Conservation (phyloP, 2,113 vertebrate genomes). For the Artemisiospiza belli region DNA sequence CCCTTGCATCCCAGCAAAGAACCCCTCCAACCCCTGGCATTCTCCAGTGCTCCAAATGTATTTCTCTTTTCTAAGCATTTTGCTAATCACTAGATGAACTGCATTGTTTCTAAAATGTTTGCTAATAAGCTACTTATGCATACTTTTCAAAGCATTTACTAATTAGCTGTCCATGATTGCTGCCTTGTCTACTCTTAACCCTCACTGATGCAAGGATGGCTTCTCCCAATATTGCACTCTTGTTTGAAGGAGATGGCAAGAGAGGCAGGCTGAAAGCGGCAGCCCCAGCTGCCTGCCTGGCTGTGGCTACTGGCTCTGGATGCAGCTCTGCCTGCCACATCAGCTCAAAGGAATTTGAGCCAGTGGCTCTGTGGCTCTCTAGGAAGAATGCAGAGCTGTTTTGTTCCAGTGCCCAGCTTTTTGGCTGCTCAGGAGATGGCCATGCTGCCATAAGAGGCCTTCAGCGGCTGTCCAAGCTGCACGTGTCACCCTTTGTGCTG, state of each 20-base stretch:
- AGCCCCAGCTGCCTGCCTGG: not conserved
- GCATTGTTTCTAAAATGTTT: constrained; percentile 47
- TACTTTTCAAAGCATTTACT: constrained; percentile 46
- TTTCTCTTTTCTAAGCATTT: constrained; percentile 30
- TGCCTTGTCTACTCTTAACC: constrained; percentile 68
- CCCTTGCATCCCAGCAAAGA: not conserved
- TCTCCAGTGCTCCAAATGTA: not conserved
- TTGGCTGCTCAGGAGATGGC: not conserved
- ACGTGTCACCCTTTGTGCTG: fast-evolving
- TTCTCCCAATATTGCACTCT: not conserved
- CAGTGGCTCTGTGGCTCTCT: not conserved
- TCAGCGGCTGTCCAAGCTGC: not conserved
- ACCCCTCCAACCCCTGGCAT: not conserved
- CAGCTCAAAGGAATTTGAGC: not conserved
- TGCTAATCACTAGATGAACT: constrained; percentile 44
- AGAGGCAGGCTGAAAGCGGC: not conserved
- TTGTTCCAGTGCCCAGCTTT: not conserved
- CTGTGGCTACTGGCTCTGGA: not conserved
- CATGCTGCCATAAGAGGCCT: not conserved
- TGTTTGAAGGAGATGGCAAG: not conserved
- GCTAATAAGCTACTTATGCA: constrained; percentile 44
- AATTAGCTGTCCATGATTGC: constrained; percentile 63
- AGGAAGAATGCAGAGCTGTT: not conserved
- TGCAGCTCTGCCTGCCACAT: not conserved
- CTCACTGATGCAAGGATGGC: not conserved